These are phyloP conservation scores for Tiliqua scincoides DNA, from an alignment of 2,113 vertebrate species.

Conservation along the genomic window DNA sequence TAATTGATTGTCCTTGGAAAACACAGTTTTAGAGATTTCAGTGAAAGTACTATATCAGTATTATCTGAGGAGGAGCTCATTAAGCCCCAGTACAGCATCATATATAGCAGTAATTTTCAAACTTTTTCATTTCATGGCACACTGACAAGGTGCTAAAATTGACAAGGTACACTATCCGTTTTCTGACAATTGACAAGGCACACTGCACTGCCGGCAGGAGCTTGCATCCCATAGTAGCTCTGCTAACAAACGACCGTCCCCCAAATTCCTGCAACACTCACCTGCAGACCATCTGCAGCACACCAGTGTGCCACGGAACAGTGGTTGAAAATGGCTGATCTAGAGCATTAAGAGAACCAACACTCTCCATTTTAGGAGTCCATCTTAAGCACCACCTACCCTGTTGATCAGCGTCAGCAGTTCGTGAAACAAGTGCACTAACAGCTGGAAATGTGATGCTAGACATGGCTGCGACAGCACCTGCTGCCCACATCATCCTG, in stretches of 20 bases:
- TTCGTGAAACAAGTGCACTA: slow-evolving; percentile 86
- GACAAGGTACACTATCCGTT: too few relatives aligned
- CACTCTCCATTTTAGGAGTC: accelerated
- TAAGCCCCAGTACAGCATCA: accelerated
- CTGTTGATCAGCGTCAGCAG: slow-evolving; percentile 88
- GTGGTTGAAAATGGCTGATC: too few relatives aligned
- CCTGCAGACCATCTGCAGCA: too few relatives aligned
- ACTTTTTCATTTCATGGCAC: too few relatives aligned
- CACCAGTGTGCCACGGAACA: too few relatives aligned
- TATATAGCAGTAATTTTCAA: too few relatives aligned
- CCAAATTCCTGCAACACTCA: too few relatives aligned
- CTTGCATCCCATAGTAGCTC: too few relatives aligned
- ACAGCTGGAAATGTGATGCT: slow-evolving; percentile 90
- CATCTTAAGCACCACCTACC: slow-evolving; percentile 65
- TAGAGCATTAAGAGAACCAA: not conserved
- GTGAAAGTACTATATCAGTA: not conserved
- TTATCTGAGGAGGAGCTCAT: accelerated
- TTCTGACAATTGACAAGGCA: too few relatives aligned
- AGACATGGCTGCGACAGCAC: slow-evolving; percentile 88
- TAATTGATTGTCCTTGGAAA: not conserved
- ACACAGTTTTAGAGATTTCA: not conserved
- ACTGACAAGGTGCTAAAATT: too few relatives aligned
- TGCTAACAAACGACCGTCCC: too few relatives aligned
- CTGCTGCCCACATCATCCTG: slow-evolving; percentile 94
- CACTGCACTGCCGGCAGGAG: too few relatives aligned